Evolutionary conservation across 2,797 vertebrate species (phyloP).

Genomic region (Channallabes apus): DNA sequence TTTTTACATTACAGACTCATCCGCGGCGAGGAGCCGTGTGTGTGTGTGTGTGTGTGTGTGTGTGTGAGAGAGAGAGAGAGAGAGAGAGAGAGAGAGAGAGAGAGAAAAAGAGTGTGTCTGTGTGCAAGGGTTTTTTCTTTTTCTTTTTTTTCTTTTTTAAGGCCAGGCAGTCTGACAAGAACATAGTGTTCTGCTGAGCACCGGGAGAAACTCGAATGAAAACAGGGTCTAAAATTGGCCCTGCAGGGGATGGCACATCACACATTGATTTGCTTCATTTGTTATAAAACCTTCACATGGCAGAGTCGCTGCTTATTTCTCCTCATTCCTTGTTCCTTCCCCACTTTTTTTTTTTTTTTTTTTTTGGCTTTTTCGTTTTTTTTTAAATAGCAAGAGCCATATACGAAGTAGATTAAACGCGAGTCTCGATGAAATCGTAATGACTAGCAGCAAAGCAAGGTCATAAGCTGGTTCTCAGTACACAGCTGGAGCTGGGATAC

Average conservation of each 20-base stretch:
- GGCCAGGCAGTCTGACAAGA: constrained; percentile 51
- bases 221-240: constrained; percentile 48
- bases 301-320: constrained; percentile 14
- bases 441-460: constrained; percentile 10
- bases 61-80: not conserved
- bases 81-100: not conserved
- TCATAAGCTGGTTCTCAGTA: not conserved
- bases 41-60: constrained; percentile 24
- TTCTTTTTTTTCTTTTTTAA: constrained; percentile 19
- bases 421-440: not conserved
- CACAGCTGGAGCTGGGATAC: not conserved
- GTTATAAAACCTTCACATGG: constrained; percentile 38
- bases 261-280: constrained; percentile 41
- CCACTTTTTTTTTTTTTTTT: not conserved
- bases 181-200: constrained; percentile 48
- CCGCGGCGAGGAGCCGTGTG: not conserved
- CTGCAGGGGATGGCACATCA: constrained; percentile 46
- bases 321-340: not conserved
- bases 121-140: constrained; percentile 8
- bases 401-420: constrained; percentile 2
- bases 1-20: constrained; percentile 43
- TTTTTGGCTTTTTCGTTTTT: too few relatives aligned
- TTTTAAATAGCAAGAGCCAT: constrained; percentile 14
- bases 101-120: not conserved
- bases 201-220: constrained; percentile 42